A percentile compares a stretch with the other conserved stretches of the same genome.
phyloP scores from a whole-genome alignment of 1,140 invertebrate genomes.

The Drosophila kohkoa region DNA sequence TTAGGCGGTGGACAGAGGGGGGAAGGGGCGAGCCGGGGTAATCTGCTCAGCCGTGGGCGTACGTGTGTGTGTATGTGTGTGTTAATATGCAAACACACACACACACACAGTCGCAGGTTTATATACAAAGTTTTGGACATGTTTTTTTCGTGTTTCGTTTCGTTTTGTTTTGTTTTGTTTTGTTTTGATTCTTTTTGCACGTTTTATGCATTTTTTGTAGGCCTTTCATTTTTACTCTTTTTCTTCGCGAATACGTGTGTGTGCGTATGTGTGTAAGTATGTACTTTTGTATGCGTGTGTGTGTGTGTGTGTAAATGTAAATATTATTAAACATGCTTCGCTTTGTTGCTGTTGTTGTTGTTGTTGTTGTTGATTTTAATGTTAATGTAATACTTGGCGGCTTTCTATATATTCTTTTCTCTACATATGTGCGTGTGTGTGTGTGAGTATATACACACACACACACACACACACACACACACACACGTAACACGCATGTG shows the following conservation, averaged over 20 bases:
- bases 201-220: constrained; percentile 44
- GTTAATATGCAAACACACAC: background rate
- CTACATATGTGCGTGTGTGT: background rate
- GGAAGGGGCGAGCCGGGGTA: background rate
- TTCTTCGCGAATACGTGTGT: constrained; percentile 37
- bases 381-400: constrained; percentile 17
- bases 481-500: no score
- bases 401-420: constrained; percentile 3
- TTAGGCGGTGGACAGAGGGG: background rate
- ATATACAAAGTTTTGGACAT: constrained; percentile 62
- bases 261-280: constrained; percentile 3
- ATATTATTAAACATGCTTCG: constrained; percentile 5
- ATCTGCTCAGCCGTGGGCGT: background rate
- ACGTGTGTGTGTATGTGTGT: constrained; percentile 11
- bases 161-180: constrained; percentile 28
- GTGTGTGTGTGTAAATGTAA: constrained; percentile 21
- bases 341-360: background rate
- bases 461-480: no score
- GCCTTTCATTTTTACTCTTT: constrained; percentile 43
- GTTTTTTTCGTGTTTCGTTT: constrained; percentile 43
- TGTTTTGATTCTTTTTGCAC: constrained; percentile 31
- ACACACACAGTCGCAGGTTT: background rate
- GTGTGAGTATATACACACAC: no score
- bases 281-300: constrained; percentile 14
- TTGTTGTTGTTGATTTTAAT: constrained; percentile 26